Evolutionary conservation across 1,140 invertebrate species (phyloP), one percentile per base, ranked within the genome.

Genomic region (Asbolus verrucosus): DNA sequence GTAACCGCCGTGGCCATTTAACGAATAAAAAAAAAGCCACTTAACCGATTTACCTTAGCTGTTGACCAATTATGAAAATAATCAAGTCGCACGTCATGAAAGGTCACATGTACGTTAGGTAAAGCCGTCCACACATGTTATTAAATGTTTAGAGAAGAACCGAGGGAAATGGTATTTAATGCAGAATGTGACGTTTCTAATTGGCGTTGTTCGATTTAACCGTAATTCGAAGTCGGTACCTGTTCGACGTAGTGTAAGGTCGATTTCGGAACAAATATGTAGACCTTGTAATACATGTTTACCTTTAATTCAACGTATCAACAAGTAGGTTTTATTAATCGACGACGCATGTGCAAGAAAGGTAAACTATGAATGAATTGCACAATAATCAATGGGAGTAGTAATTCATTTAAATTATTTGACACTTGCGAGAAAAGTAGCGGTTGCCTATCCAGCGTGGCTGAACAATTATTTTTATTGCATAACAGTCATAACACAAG

Each of bases 251-350:
- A n/a, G 46, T 13, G 19, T 54, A 54, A 54, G 46, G 46, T 54
- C 46, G 33, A 36, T 36, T 36, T 36, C 33, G 46, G 46, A 54
- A 54, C 14, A 54, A 13, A 13, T 54, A 54, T 24, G 19, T 13
- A 27, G 46, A 54, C 46, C 46, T 54, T 54, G 46, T 54, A 54
- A 54, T 54, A 54, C 46, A 54, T 54, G 46, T 54, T 54, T 54
- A 54, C 46, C 46, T 54, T 54, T 54, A 54, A 54, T 54, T 27
- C 46, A 14, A 11, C 46, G 46, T 54, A 54, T 54, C 46, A 54
- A 54, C 46, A 54, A 54, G 46, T 54, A 54, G 46, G 46, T 54
- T 54, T 54, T 36, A 36, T 36, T 31, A 54, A 54, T 27, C 46
- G 11, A 54, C 46, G 46, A 54, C 46, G 46, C 46, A 54, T 54